Base-by-base conservation (phyloP, 2,888 invertebrate species). In the Xanthorhoe spadicearia region DNA sequence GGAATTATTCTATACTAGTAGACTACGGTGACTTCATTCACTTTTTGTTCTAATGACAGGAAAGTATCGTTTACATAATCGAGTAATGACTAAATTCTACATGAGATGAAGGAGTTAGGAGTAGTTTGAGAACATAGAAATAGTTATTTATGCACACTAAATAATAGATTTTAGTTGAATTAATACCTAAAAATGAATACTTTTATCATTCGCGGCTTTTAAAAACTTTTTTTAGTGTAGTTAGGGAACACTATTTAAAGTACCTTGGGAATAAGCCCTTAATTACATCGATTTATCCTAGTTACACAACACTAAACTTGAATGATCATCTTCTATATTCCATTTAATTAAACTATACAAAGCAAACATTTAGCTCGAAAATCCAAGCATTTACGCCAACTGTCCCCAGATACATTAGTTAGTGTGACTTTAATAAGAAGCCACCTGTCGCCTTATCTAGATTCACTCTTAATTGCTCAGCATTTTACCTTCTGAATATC, bases 381-480 rank as follows among this genome's bases (percentile, higher is more conserved):
- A 13, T 38, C 43, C 61, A 43, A 18, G 64, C 46, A 63, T 68
- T 64, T 58, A 67, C 64, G 49, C 48, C 51, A 61, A 51, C 59
- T 55, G 56, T 61, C 63, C 55, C 52, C 66, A 69, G 70, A 76
- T 81, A 82, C 78, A 85, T 87, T 85, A 87, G 84, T 86, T 85
- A 80, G 80, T 77, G 73, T 69, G 81, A 84, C 77, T 89, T 90
- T 89, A 90, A 89, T 91, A 89, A 89, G 86, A 83, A 84, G 81
- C 86, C 88, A 89, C 86, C 90, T 90, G 89, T 86, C 87, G 81
- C 70, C 78, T 77, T 73, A 73, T 77, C 75, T 74, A 78, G 82
- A 83, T 84, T 83, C 81, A 77, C 81, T 82, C 86, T 86, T 89
- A 88, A 89, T 90, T 88, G 83, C 83, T 79, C 61, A 66, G 68